Conservation (phyloP, 2,113 vertebrate genomes). For the Gymnorhina tibicen region DNA sequence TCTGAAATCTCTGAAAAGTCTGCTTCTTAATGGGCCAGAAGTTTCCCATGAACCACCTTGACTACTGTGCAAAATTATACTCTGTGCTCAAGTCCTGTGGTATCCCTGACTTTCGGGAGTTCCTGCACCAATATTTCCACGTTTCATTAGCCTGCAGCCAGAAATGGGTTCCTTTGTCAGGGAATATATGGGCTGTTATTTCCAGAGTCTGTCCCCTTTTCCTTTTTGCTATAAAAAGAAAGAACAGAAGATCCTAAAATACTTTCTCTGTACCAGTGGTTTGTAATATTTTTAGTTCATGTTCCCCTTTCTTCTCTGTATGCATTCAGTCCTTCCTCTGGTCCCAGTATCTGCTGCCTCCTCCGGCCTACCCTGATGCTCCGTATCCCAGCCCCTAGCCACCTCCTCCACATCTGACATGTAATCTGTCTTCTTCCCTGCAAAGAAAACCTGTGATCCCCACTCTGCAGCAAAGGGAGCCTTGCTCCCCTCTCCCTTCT, state of each 20-base stretch:
- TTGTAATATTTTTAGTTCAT: background rate
- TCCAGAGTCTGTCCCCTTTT: background rate
- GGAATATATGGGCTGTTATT: background rate
- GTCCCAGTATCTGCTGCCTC: background rate
- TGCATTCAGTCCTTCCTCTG: background rate
- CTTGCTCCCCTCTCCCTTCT: background rate
- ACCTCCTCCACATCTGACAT: background rate
- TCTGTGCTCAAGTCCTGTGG: background rate
- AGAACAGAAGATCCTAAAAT: background rate
- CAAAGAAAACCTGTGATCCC: background rate
- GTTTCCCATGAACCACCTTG: background rate
- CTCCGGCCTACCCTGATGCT: background rate
- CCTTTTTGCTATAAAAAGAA: constrained; percentile 11
- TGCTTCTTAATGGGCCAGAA: background rate
- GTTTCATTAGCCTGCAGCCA: background rate
- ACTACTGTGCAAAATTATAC: background rate
- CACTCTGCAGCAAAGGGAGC: background rate
- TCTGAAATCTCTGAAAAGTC: background rate
- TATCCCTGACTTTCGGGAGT: background rate
- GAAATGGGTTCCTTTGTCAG: background rate
- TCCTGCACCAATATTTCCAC: background rate
- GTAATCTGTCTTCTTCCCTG: background rate
- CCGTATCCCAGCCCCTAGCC: background rate
- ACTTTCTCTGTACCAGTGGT: background rate
- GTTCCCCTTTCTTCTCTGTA: background rate